These are phyloP conservation scores for Actinia equina DNA, from an alignment of 64 coral and sea anemone genomes.

Conservation along the genomic window DNA sequence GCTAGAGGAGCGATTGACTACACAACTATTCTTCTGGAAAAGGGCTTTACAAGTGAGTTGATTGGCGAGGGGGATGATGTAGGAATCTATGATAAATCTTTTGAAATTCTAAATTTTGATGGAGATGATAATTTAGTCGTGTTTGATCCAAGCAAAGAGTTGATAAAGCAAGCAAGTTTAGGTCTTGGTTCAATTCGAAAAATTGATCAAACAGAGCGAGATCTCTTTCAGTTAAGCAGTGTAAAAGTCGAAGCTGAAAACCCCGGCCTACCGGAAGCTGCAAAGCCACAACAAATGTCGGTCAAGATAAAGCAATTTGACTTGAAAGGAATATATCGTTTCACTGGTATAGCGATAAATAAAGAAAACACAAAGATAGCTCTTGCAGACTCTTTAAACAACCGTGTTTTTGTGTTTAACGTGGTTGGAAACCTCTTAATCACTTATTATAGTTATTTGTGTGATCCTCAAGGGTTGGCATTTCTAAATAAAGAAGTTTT, in stretches of 20 bases:
- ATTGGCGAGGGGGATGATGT: background rate
- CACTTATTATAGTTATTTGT: background rate
- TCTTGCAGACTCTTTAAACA: background rate
- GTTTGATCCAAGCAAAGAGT: background rate
- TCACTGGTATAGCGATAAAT: conserved; percentile 11
- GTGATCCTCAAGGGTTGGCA: background rate
- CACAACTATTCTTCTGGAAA: background rate
- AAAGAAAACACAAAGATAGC: conserved; percentile 3
- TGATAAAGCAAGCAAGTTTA: background rate
- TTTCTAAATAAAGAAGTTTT: background rate
- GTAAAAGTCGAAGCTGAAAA: background rate
- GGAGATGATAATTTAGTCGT: background rate
- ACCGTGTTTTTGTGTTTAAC: background rate
- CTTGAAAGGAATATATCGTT: background rate
- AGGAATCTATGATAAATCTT: background rate
- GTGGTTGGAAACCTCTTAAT: background rate
- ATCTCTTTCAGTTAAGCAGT: background rate
- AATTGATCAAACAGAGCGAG: background rate
- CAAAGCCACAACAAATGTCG: background rate
- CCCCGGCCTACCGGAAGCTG: too few species aligned
- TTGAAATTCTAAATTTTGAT: background rate
- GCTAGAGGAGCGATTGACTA: background rate
- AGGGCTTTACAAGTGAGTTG: background rate
- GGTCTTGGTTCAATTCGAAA: background rate
- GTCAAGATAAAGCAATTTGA: background rate